Conservation (phyloP, 92 coral and sea anemone species). For the Phenganax stokvisi region DNA sequence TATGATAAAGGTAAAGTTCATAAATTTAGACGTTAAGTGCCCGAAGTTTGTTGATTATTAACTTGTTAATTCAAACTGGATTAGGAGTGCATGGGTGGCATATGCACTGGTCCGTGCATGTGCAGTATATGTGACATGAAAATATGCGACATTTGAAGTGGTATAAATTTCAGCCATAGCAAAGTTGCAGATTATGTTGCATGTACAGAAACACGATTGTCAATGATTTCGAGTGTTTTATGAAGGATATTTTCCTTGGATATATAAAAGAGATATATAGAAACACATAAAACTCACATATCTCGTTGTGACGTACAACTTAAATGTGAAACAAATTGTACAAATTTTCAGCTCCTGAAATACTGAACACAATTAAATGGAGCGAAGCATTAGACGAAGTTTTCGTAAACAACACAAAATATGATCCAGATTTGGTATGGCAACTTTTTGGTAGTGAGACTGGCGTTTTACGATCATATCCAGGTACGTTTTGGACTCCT, state of each 20-base stretch:
- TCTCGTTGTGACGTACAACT: not conserved
- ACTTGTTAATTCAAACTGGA: not conserved
- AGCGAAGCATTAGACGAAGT: slow-evolving; percentile 65
- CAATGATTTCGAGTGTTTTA: too few relatives aligned
- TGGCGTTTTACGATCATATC: slow-evolving; percentile 75
- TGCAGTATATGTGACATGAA: too few relatives aligned
- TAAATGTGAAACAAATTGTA: not conserved
- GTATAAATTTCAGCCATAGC: too few relatives aligned
- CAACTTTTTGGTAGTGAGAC: slow-evolving; percentile 89
- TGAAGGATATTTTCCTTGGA: too few relatives aligned
- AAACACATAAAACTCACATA: not conserved
- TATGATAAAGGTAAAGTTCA: slow-evolving; percentile 20
- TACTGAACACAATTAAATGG: slow-evolving; percentile 84
- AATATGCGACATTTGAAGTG: too few relatives aligned
- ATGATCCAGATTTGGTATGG: slow-evolving; percentile 72
- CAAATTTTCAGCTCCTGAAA: slow-evolving; percentile 53
- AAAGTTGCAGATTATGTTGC: too few relatives aligned
- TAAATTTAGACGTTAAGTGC: not conserved
- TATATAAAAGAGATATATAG: too few relatives aligned
- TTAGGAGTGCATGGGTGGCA: not conserved
- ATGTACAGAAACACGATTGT: too few relatives aligned
- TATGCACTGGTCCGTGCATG: too few relatives aligned
- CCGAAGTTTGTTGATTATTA: not conserved
- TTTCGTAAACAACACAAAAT: slow-evolving; percentile 54
- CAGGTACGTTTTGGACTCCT: slow-evolving; percentile 47